Evolutionary conservation across 2,888 invertebrate genomes (phyloP).

Genomic region (Cecidostiba fungosa): DNA sequence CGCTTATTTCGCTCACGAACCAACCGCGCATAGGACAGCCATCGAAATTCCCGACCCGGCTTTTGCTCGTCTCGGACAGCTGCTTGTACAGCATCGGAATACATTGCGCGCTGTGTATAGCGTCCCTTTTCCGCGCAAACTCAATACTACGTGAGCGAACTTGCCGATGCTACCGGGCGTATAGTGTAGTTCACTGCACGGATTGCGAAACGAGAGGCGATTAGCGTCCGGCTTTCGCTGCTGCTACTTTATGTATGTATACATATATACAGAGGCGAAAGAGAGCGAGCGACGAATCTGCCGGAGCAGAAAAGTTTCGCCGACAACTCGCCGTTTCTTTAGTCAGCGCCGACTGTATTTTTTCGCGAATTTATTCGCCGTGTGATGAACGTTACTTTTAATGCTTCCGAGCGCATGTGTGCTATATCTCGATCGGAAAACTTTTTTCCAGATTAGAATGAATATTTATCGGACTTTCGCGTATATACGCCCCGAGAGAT

Average conservation of each 20-base stretch:
- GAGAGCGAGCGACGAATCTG: background rate
- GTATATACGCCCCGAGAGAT: background rate
- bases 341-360: background rate
- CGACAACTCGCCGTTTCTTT: constrained; percentile 22
- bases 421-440: background rate
- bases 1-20: background rate
- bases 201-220: constrained; percentile 50
- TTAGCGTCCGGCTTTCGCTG: constrained; percentile 52
- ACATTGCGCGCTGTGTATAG: background rate
- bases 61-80: background rate
- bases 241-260: background rate
- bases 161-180: background rate
- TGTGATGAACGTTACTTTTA: background rate
- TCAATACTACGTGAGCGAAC: constrained; percentile 45
- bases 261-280: too few species aligned
- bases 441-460: background rate
- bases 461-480: background rate
- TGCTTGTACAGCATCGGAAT: background rate
- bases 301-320: constrained; percentile 7
- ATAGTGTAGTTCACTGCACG: background rate
- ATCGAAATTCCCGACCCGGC: constrained; percentile 19
- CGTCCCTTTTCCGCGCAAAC: constrained; percentile 12
- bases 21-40: background rate
- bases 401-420: background rate
- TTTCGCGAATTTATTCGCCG: background rate